A percentile compares a stretch with the other conserved stretches of the same genome.
These are phyloP conservation scores for Chlamydotis undulata DNA, from an alignment of 2,113 vertebrate genomes.

Conservation along the genomic window DNA sequence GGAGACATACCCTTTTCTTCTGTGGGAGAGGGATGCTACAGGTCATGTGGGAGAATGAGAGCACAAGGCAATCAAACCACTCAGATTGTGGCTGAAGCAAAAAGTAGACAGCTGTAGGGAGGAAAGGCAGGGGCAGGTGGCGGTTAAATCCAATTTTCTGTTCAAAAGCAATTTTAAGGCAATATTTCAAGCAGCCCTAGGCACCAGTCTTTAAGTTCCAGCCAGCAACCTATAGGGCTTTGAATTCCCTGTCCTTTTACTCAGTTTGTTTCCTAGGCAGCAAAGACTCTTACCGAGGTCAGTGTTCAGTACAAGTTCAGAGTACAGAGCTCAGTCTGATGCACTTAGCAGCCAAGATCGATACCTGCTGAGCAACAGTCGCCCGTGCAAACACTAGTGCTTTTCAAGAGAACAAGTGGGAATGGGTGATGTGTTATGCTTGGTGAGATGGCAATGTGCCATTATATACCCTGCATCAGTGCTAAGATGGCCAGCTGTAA, in stretches of 20 bases:
- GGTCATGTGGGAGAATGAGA: not conserved
- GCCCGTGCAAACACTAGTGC: not conserved
- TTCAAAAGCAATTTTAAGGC: not conserved
- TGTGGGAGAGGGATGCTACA: not conserved
- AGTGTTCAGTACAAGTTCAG: not conserved
- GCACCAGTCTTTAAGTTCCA: not conserved
- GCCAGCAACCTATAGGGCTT: not conserved
- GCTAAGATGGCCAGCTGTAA: not conserved
- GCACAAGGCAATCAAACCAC: not conserved
- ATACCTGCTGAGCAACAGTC: not conserved
- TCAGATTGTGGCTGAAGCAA: not conserved
- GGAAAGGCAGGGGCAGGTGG: not conserved
- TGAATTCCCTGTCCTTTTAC: not conserved
- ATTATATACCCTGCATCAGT: not conserved
- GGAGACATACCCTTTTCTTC: not conserved
- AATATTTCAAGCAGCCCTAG: not conserved
- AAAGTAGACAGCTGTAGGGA: not conserved
- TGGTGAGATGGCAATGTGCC: not conserved
- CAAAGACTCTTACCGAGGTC: not conserved
- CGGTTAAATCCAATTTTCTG: not conserved
- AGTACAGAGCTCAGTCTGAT: not conserved
- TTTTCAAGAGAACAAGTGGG: not conserved
- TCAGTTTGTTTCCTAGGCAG: conserved; percentile 4
- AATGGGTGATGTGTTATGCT: not conserved
- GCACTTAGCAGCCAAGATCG: not conserved